These are phyloP conservation scores for Theonella swinhoei DNA, from an alignment of 37 sponge, comb jelly and placozoan genomes.

Conservation along the genomic window DNA sequence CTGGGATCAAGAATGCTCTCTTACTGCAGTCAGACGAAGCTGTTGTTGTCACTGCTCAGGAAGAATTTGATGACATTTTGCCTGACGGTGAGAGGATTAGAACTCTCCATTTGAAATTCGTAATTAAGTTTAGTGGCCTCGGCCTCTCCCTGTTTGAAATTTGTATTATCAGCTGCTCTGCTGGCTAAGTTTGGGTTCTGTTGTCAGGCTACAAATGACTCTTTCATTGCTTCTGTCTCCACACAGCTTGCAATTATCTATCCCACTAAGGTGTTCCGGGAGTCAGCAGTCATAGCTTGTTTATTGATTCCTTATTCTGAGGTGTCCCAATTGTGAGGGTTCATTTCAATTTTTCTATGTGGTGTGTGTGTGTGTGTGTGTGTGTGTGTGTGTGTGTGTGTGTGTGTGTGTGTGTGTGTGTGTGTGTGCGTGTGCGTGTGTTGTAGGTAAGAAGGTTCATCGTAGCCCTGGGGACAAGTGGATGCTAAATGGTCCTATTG, in stretches of 20 bases:
- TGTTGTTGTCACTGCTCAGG: slow-evolving; percentile 79
- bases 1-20: slow-evolving; percentile 73
- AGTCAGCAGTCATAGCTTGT: too few relatives aligned
- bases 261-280: too few relatives aligned
- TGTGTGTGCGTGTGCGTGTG: background rate
- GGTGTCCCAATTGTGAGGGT: background rate
- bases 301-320: background rate
- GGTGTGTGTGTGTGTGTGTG: background rate
- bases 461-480: slow-evolving; percentile 85
- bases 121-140: too few relatives aligned
- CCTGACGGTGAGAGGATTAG: slow-evolving; percentile 45
- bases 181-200: too few relatives aligned
- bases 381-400: background rate
- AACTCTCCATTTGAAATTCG: too few relatives aligned
- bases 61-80: slow-evolving; percentile 71
- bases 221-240: too few relatives aligned
- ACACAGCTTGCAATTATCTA: too few relatives aligned
- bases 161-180: too few relatives aligned
- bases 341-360: too few relatives aligned
- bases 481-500: slow-evolving; percentile 90
- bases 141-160: too few relatives aligned
- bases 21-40: slow-evolving; percentile 90
- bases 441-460: slow-evolving; percentile 45
- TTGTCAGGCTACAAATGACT: too few relatives aligned
- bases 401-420: slow-evolving; percentile 11